Evolutionary conservation across 35 echinoderm and acorn worm species (phyloP).

Genomic region (Ophioderma brevispina): DNA sequence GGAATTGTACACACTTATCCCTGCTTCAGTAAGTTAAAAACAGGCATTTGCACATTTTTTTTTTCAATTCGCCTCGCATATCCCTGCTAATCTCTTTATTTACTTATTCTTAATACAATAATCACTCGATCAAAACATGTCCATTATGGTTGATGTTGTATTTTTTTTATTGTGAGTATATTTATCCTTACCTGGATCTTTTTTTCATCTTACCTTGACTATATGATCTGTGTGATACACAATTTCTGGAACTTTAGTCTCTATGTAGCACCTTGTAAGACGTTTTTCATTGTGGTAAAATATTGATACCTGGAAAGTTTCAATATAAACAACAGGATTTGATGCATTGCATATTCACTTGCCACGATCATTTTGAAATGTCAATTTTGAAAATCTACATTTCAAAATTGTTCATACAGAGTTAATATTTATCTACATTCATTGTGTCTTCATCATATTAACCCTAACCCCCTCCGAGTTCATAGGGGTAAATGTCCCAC

Average conservation of each 20-base stretch:
- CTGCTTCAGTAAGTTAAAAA: no score
- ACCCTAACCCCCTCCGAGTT: not conserved
- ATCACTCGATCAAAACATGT: no score
- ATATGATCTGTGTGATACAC: conserved; percentile 39
- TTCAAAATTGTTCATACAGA: not conserved
- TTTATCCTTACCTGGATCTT: no score
- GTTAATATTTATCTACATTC: no score
- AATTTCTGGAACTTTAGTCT: conserved; percentile 57
- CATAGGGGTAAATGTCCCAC: not conserved
- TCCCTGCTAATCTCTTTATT: no score
- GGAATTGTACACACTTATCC: no score
- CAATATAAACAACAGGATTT: not conserved
- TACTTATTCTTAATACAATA: no score
- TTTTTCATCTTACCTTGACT: conserved; percentile 57
- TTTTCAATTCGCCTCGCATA: no score
- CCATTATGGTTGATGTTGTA: no score
- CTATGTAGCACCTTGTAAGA: conserved; percentile 44
- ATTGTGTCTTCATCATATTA: not conserved
- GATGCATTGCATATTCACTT: not conserved
- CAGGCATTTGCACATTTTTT: no score
- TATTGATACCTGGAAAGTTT: conserved; percentile 39
- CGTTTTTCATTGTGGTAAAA: conserved; percentile 57
- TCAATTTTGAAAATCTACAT: not conserved
- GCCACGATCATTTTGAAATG: not conserved
- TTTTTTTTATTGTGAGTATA: no score